Evolutionary conservation across 2,113 vertebrate species (phyloP).

Genomic region (Labeo rohita): DNA sequence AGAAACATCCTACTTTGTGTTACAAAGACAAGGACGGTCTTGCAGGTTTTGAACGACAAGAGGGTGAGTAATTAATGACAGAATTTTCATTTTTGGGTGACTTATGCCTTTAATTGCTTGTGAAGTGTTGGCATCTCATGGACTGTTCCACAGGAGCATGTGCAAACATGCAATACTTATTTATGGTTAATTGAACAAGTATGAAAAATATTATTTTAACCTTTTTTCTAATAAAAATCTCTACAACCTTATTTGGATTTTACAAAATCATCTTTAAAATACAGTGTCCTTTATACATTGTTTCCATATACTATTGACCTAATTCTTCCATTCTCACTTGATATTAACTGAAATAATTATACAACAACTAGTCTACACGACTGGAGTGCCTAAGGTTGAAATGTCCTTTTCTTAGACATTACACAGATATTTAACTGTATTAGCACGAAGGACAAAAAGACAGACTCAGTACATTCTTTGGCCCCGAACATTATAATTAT

Average conservation of each 20-base stretch:
- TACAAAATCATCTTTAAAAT: too few species aligned
- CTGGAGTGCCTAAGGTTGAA: background rate
- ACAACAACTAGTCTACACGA: background rate
- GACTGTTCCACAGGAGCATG: background rate
- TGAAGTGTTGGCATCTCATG: background rate
- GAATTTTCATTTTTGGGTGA: too few species aligned
- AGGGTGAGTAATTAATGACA: too few species aligned
- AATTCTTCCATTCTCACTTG: background rate
- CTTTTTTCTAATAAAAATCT: background rate
- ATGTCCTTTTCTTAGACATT: background rate
- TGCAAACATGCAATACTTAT: background rate
- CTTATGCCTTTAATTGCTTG: background rate
- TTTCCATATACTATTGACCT: background rate
- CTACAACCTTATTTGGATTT: background rate
- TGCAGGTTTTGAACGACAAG: too few species aligned
- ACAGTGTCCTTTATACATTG: too few species aligned
- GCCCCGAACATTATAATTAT: slow-evolving; percentile 2
- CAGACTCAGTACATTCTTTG: background rate
- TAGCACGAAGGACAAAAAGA: background rate
- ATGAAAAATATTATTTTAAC: background rate
- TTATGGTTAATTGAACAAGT: background rate
- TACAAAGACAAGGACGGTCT: too few species aligned
- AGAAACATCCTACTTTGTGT: too few species aligned
- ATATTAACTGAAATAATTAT: background rate
- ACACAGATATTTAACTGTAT: background rate